Base-by-base conservation (phyloP, 2,888 invertebrate genomes). In the Luperina nickerlii region DNA sequence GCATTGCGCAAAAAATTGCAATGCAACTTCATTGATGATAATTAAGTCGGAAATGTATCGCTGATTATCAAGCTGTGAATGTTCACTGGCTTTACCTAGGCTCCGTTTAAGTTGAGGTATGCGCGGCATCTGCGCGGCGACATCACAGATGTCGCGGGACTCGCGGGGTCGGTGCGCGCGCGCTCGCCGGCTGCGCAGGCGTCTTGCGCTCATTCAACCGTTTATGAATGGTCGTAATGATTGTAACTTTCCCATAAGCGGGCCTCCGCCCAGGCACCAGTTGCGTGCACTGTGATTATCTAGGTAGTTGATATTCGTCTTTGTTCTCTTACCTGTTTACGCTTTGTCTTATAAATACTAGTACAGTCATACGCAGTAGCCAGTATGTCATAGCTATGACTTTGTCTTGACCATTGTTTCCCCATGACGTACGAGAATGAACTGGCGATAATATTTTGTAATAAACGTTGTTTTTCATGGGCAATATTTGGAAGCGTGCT, bases 181-280 rank as follows among this genome's bases (percentile, higher is more conserved):
- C 92, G 92, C 84, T 87, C 87, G 84, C 90, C 91, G 92, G 92
- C 92, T 90, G 93, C 94, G 93, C 94, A 90, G 91, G 93, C 92
- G 94, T 93, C 94, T 94, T 94, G 94, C 93, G 94, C 95, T 95
- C 96, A 96, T 96, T 96, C 95, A 96, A 95, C 94, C 95, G 94
- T 94, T 95, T 93, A 96, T 96, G 96, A 96, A 96, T 96, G 96
- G 94, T 94, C 90, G 95, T 95, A 95, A 95, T 93, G 93, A 94
- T 95, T 92, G 95, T 94, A 94, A 94, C 95, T 96, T 96, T 96
- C 96, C 95, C 95, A 95, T 95, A 94, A 94, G 92, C 92, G 94
- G 95, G 93, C 95, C 94, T 93, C 93, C 93, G 94, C 93, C 92
- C 92, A 93, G 87, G 91, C 91, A 92, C 90, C 88, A 90, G 90